phyloP scores from a whole-genome alignment of 2,888 invertebrate species.

The Cristatella mucedo region DNA sequence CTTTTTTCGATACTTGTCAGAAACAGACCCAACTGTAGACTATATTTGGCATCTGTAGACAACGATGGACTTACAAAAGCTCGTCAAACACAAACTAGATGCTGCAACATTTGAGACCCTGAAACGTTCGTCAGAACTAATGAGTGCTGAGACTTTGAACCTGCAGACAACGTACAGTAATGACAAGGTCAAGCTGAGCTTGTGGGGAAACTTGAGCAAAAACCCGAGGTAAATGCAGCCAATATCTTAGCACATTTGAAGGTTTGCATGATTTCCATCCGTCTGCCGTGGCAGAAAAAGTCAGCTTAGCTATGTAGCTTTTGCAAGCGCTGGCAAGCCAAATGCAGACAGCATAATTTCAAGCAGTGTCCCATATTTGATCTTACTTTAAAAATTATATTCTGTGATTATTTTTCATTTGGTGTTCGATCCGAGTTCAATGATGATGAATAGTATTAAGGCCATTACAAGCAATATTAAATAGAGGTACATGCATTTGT shows the following conservation, averaged over 20 bases:
- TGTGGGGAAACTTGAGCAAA: constrained; percentile 38
- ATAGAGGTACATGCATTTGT: too few relatives aligned
- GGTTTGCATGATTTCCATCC: too few relatives aligned
- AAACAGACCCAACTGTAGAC: too few relatives aligned
- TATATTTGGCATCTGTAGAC: too few relatives aligned
- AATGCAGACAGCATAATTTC: not conserved
- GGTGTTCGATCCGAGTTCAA: too few relatives aligned
- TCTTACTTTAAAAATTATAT: not conserved
- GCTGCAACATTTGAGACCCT: constrained; percentile 26
- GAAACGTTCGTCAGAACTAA: constrained; percentile 22
- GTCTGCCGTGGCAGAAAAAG: too few relatives aligned
- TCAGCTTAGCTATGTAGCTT: too few relatives aligned
- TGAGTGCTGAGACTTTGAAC: constrained; percentile 32
- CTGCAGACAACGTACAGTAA: constrained; percentile 26
- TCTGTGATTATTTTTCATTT: not conserved
- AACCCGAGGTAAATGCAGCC: constrained; percentile 37
- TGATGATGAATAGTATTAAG: too few relatives aligned
- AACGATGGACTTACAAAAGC: constrained; percentile 24
- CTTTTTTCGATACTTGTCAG: too few relatives aligned
- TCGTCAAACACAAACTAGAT: constrained; percentile 29
- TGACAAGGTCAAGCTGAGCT: constrained; percentile 25
- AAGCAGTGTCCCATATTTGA: not conserved
- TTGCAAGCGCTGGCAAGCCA: too few relatives aligned
- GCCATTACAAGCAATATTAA: too few relatives aligned
- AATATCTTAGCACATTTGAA: too few relatives aligned